These are phyloP conservation scores for Halocynthia roretzi DNA, from an alignment of 23 tunicate genomes.

Conservation along the genomic window DNA sequence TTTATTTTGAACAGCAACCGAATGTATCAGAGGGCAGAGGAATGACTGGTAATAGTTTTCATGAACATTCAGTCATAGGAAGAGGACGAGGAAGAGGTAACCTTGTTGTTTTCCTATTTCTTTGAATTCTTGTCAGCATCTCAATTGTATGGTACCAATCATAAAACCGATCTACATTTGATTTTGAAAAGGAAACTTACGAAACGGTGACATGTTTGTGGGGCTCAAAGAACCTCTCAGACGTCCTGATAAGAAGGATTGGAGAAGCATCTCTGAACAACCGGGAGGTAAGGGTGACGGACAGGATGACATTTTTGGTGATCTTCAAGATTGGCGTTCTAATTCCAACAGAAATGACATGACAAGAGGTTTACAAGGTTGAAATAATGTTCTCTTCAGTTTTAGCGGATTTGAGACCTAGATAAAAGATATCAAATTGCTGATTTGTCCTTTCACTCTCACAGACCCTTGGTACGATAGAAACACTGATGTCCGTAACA, in stretches of 20 bases:
- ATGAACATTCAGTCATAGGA: slow-evolving; percentile 2
- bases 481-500: slow-evolving; percentile 4
- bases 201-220: too few species aligned
- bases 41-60: too few species aligned
- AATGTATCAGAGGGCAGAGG: slow-evolving; percentile 33
- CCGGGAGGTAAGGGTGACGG: slow-evolving; percentile 65
- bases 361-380: too few species aligned
- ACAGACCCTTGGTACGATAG: slow-evolving; percentile 17
- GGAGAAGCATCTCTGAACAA: slow-evolving; percentile 73
- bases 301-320: slow-evolving; percentile 13
- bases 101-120: too few species aligned
- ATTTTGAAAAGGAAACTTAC: too few species aligned
- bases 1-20: not conserved
- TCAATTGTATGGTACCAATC: too few species aligned
- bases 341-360: too few species aligned
- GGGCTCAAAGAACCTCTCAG: slow-evolving; percentile 35
- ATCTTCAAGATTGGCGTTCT: slow-evolving; percentile 12
- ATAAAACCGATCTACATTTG: too few species aligned
- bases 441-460: not conserved
- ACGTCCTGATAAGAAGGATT: slow-evolving; percentile 71
- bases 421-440: not conserved
- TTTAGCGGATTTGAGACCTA: not conserved
- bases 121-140: too few species aligned
- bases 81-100: slow-evolving; percentile 81
- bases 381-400: too few species aligned